Base-by-base conservation (phyloP, 2,113 vertebrate genomes). In the Miniopterus natalensis region DNA sequence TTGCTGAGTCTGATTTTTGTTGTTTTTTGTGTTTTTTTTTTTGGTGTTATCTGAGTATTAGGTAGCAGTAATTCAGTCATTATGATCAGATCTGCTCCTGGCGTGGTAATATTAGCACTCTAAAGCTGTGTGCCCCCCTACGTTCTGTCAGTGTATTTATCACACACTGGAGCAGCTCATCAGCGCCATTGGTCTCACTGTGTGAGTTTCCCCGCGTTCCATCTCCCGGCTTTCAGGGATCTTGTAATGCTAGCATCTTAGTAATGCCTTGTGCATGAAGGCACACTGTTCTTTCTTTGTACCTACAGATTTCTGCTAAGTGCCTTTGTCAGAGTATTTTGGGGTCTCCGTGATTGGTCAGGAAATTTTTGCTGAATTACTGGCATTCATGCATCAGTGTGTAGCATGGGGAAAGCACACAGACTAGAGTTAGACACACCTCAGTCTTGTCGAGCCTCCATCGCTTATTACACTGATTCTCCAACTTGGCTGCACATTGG, bases 51-150 rank as follows among this genome's bases (percentile, higher is more conserved):
- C 53, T 90, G 86, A 98, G 36, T 14, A 25, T 96, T 95, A 93
- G 86, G 92, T 96, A 85, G 89, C 81, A 97, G 94, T 88, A 40
- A 42, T 88, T 94, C 89, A 49, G 70, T 98, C 75, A 91, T 95
- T 88, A 94, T 6, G 88, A 61, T 94, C 40, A 53, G 96, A 94
- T 92, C 49, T 91, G 0, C 80, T 96, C 91, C 88, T 53, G 51
- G 21, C 14, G 7, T 95, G 90, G 74, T 74, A 57, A 81, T 59
- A n/a, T 47, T 25, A 92, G 61, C 47, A 42, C 83, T 86, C 65
- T 13, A 17, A n/a, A 92, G 84, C 65, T 65, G n/a, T 68, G n/a
- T 45, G 47, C 11, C 66, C 71, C 74, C 25, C 40, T 13, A 36
- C 2, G 1, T 47, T 81, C 80, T 78, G 11, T 89, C 88, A 47